These are phyloP conservation scores for Porites australiensis DNA, from an alignment of 64 coral and sea anemone genomes.

Conservation along the genomic window DNA sequence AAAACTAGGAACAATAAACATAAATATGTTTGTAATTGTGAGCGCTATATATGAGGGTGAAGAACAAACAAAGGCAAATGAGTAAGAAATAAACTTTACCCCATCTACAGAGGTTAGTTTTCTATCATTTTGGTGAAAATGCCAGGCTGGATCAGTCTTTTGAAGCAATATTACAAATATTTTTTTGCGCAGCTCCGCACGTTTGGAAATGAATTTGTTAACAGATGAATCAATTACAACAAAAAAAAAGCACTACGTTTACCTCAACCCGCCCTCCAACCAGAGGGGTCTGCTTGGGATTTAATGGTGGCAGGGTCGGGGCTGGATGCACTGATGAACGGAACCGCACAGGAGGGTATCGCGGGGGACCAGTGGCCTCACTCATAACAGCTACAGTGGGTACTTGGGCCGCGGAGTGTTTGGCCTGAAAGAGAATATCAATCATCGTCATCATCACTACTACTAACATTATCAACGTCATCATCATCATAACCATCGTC, in stretches of 20 bases:
- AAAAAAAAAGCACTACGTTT: not conserved
- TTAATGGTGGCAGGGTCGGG: slow-evolving; percentile 79
- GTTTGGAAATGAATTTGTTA: not conserved
- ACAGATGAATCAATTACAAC: not conserved
- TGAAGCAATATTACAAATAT: too few species aligned
- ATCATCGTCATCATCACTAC: not conserved
- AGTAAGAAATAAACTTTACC: too few species aligned
- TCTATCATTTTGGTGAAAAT: too few species aligned
- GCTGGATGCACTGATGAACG: slow-evolving; percentile 93
- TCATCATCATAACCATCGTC: too few species aligned
- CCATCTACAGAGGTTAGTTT: too few species aligned
- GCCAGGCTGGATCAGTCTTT: too few species aligned
- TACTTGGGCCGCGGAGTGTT: slow-evolving; percentile 85
- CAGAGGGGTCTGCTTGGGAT: slow-evolving; percentile 85
- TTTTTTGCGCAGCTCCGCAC: too few species aligned
- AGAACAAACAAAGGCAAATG: too few species aligned
- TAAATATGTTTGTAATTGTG: too few species aligned
- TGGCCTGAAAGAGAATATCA: slow-evolving; percentile 47
- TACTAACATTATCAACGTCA: too few species aligned
- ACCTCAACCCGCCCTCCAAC: slow-evolving; percentile 85
- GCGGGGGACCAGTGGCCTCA: slow-evolving; percentile 74
- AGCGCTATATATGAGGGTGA: too few species aligned
- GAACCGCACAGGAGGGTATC: slow-evolving; percentile 93
- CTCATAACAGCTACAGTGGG: slow-evolving; percentile 93
- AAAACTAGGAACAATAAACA: too few species aligned